phyloP scores from a whole-genome alignment of 2,113 vertebrate genomes.

The Indicator indicator region DNA sequence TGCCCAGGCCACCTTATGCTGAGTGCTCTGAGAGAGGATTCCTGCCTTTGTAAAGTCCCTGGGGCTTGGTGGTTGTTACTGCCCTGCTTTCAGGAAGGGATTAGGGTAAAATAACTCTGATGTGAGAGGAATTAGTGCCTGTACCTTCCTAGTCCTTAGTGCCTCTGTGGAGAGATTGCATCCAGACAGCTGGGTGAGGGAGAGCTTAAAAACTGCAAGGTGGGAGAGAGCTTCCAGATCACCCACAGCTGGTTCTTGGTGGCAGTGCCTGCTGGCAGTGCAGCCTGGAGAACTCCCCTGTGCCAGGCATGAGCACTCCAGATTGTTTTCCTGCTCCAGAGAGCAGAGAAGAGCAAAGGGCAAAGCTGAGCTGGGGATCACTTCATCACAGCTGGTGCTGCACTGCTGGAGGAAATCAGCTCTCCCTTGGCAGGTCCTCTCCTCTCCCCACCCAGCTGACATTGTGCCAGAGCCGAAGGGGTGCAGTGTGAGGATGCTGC shows the following conservation, averaged over 20 bases:
- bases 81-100: neutral
- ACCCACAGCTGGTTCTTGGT: neutral
- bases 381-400: neutral
- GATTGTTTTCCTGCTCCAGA: neutral
- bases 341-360: neutral
- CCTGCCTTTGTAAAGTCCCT: neutral
- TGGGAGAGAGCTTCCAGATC: neutral
- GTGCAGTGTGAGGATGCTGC: neutral
- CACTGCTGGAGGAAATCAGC: neutral
- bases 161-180: neutral
- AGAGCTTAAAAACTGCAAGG: neutral
- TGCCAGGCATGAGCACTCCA: fast-evolving
- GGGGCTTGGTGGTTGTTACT: neutral
- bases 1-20: fast-evolving
- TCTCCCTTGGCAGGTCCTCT: neutral
- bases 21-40: neutral
- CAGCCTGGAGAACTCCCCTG: fast-evolving
- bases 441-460: neutral
- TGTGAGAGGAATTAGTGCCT: neutral
- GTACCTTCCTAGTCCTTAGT: neutral
- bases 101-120: neutral
- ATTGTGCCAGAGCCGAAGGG: neutral
- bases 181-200: neutral
- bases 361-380: neutral
- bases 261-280: neutral